Conservation (phyloP, 1,140 invertebrate species). For the Hyles vespertilio region DNA sequence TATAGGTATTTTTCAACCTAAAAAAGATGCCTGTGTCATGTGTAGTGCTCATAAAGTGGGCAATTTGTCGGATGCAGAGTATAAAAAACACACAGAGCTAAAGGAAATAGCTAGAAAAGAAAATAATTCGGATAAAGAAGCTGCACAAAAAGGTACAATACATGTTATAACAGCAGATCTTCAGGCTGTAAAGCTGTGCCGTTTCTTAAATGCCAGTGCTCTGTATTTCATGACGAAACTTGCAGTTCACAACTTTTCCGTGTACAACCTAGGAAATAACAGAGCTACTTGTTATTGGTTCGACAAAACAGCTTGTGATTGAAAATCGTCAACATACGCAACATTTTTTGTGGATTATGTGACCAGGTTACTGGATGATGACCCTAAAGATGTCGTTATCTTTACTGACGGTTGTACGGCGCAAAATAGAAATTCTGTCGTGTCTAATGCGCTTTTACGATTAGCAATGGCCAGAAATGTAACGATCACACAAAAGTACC, state of each 20-base stretch:
- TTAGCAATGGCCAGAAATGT: constrained; percentile 33
- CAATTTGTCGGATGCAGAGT: constrained; percentile 22
- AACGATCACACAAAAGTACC: constrained; percentile 40
- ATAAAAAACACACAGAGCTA: constrained; percentile 18
- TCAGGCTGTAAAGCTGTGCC: constrained; percentile 20
- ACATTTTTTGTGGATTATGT: constrained; percentile 47
- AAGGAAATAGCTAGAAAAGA: constrained; percentile 20
- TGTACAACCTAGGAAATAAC: constrained; percentile 55
- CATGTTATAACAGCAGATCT: constrained; percentile 21
- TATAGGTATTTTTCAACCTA: no score
- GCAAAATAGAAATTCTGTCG: constrained; percentile 45
- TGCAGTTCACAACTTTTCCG: constrained; percentile 26
- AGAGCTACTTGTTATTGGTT: constrained; percentile 56
- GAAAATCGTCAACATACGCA: constrained; percentile 55
- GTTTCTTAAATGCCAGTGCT: constrained; percentile 16
- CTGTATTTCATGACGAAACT: constrained; percentile 19
- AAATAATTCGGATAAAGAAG: constrained; percentile 10
- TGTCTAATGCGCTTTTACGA: constrained; percentile 41
- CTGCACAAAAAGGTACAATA: neutral
- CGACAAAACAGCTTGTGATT: constrained; percentile 53
- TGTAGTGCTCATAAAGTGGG: neutral
- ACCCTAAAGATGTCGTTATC: constrained; percentile 26
- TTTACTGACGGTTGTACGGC: constrained; percentile 26
- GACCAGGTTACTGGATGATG: constrained; percentile 21
- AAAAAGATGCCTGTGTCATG: no score